Evolutionary conservation across 1,140 invertebrate species (phyloP).

Genomic region (Hermatobates lingyangjiaoensis): DNA sequence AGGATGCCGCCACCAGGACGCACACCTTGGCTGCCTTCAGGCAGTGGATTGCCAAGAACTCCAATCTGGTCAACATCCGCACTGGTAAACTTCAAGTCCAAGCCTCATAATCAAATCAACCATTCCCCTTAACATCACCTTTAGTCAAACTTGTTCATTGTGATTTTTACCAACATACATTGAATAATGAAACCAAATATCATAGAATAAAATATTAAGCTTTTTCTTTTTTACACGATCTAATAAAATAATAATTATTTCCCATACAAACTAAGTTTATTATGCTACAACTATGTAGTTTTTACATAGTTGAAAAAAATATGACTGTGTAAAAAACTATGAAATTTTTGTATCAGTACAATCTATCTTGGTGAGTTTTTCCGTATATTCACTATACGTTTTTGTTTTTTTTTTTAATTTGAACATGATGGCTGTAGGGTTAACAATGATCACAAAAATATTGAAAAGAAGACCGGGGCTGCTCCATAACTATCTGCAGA

Average conservation of each 20-base stretch:
- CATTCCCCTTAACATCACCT: neutral
- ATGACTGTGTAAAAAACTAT: no score
- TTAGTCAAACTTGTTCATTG: neutral
- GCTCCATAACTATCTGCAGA: no score
- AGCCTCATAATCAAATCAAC: neutral
- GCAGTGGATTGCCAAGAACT: constrained; percentile 46
- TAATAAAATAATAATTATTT: neutral
- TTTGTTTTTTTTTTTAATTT: no score
- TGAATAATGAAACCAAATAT: neutral
- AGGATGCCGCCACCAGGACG: constrained; percentile 34
- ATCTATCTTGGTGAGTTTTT: no score
- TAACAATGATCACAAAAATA: no score
- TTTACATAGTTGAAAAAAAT: no score
- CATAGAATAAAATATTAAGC: neutral
- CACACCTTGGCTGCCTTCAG: constrained; percentile 38
- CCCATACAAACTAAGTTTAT: neutral
- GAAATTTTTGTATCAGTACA: no score
- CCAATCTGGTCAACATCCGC: constrained; percentile 41
- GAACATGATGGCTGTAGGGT: no score
- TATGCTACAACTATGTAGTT: no score
- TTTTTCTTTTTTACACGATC: neutral
- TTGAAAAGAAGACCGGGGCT: no score
- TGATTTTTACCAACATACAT: neutral
- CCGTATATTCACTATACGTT: no score
- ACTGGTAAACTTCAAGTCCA: constrained; percentile 23